Conservation (phyloP, 2,888 invertebrate species). For the Embidobia sp. region DNA sequence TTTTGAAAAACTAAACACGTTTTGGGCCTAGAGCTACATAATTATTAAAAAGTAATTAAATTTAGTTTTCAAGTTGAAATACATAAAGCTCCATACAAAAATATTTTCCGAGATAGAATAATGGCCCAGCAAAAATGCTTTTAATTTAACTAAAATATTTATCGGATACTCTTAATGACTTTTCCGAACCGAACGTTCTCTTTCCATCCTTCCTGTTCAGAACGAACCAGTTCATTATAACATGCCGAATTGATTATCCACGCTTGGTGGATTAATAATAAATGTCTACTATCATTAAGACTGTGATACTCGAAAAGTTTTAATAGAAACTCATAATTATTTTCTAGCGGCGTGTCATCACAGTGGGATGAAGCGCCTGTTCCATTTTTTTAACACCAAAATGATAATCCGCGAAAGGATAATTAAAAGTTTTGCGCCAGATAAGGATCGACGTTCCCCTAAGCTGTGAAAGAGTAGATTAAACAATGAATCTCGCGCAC, state of each 20-base stretch:
- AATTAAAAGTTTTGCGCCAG: slow-evolving; percentile 70
- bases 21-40: too few relatives aligned
- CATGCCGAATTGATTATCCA: slow-evolving; percentile 3
- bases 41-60: too few relatives aligned
- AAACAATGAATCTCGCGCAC: slow-evolving; percentile 52
- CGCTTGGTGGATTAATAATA: slow-evolving; percentile 14
- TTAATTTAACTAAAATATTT: not conserved
- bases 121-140: too few relatives aligned
- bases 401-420: slow-evolving; percentile 63
- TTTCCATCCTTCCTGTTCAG: not conserved
- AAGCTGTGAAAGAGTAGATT: slow-evolving; percentile 40
- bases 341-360: not conserved
- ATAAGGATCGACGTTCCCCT: slow-evolving; percentile 31
- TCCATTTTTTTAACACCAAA: slow-evolving; percentile 69
- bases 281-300: slow-evolving; percentile 10
- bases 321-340: slow-evolving; percentile 65
- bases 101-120: too few relatives aligned
- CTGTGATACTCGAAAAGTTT: slow-evolving; percentile 27
- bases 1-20: too few relatives aligned
- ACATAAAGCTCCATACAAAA: too few relatives aligned
- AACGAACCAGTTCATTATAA: slow-evolving; percentile 11
- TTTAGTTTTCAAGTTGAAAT: too few relatives aligned
- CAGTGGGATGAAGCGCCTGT: too few relatives aligned
- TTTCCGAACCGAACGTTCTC: too few relatives aligned
- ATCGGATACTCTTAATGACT: slow-evolving; percentile 4